A percentile compares a stretch with the other conserved stretches of the same genome.
These are phyloP conservation scores for Mythimna albipuncta DNA, from an alignment of 2,888 invertebrate species.

Conservation along the genomic window DNA sequence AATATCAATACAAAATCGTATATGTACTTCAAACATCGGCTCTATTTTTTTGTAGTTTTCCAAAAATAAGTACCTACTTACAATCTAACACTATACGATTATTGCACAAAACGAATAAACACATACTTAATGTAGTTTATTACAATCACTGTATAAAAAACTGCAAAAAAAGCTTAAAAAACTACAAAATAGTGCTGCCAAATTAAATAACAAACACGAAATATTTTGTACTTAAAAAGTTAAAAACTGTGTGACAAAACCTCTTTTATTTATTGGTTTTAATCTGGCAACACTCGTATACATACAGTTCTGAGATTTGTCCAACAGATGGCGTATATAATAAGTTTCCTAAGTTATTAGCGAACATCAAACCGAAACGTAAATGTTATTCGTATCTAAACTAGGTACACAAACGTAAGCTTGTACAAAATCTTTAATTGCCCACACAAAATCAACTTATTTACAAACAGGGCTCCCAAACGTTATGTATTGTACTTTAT, in stretches of 20 bases:
- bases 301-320: slow-evolving; percentile 62
- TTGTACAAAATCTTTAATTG: slow-evolving; percentile 62
- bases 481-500: slow-evolving; percentile 34
- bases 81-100: slow-evolving; percentile 61
- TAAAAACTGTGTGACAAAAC: slow-evolving; percentile 30
- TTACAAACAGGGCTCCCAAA: slow-evolving; percentile 58
- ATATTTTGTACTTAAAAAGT: slow-evolving; percentile 58
- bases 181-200: slow-evolving; percentile 50
- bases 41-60: slow-evolving; percentile 38
- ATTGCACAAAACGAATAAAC: slow-evolving; percentile 71
- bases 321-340: slow-evolving; percentile 59
- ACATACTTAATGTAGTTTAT: slow-evolving; percentile 54
- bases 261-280: slow-evolving; percentile 17
- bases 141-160: slow-evolving; percentile 59
- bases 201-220: slow-evolving; percentile 31
- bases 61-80: slow-evolving; percentile 59
- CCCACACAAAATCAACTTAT: slow-evolving; percentile 70
- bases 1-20: slow-evolving; percentile 35
- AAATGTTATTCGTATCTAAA: slow-evolving; percentile 60
- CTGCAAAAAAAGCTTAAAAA: slow-evolving; percentile 50
- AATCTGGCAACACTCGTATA: slow-evolving; percentile 58
- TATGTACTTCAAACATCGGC: slow-evolving; percentile 26
- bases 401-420: slow-evolving; percentile 63
- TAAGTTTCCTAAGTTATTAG: slow-evolving; percentile 64
- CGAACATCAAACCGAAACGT: slow-evolving; percentile 69